phyloP scores from a whole-genome alignment of 2,888 invertebrate species.

The Arrhopalites spinosus region DNA sequence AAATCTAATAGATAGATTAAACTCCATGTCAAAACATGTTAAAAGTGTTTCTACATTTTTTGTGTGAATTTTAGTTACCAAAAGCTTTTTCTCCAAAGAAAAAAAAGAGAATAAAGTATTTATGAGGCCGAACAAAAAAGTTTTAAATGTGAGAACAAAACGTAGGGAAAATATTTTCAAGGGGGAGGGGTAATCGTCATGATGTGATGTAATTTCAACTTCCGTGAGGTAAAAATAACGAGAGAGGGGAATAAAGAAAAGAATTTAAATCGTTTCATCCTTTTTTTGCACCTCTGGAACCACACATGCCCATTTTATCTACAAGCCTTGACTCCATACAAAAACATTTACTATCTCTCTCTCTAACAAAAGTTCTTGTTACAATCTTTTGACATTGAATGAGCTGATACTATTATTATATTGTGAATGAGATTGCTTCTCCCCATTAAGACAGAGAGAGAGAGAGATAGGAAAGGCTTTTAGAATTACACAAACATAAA shows the following conservation, averaged over 20 bases:
- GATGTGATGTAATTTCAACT: neutral
- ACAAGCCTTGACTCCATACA: too few species aligned
- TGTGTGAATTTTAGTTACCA: too few species aligned
- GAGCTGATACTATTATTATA: neutral
- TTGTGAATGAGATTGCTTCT: neutral
- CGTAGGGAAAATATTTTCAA: neutral
- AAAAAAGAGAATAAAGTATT: neutral
- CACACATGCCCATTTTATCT: neutral
- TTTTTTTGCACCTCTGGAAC: neutral
- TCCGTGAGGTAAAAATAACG: constrained; percentile 25
- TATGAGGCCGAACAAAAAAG: neutral
- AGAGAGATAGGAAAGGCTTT: neutral
- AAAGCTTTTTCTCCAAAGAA: too few species aligned
- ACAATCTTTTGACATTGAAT: neutral
- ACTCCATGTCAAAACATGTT: neutral
- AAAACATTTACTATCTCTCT: neutral
- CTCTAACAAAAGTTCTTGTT: neutral
- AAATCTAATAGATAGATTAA: too few species aligned
- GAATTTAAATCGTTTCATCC: constrained; percentile 11
- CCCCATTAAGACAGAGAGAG: neutral
- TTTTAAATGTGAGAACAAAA: neutral
- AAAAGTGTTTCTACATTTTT: too few species aligned
- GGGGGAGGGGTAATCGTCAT: too few species aligned
- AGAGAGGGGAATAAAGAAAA: neutral
- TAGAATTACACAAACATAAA: neutral